Evolutionary conservation across 2,113 vertebrate genomes (phyloP), one percentile per base, ranked within the genome.

Genomic region (Illadopsis cleaveri): DNA sequence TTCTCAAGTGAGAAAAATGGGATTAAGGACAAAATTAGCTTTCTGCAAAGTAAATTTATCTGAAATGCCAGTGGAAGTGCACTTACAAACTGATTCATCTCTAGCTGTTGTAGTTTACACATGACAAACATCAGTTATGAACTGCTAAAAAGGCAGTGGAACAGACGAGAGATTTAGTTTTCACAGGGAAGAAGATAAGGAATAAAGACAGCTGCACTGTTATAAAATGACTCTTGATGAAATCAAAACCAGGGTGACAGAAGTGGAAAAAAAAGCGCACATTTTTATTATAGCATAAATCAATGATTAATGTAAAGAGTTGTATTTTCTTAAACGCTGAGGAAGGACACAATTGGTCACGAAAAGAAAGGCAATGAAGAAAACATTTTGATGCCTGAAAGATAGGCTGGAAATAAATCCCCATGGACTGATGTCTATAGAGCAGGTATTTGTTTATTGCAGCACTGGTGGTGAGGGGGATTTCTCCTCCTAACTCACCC

Each of bases 361-460:
- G 6, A 48, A 89, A 91, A 14, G 27, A 73, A 76, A 89, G 45
- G 28, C 61, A 61, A 48, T 50, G 50, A 79, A 91, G 47, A 84
- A 93, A 94, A 65, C 64, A 84, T 50, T 42, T 53, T 65, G 31
- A 44, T 44, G 4, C 37, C 8, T 1, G 2, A 44, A 53, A 54
- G 48, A 30, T 18, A 44, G 24, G 15, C 15, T 62, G 48, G 38
- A 53, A 64, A 53, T 65, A 35, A 65, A 54, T 65, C 25, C 33
- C 48, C 7, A 23, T 4, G 30, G 60, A 30, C 11, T 0, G 0
- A 19, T 35, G 15, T 24, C 25, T 53, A 1, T 11, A 53, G 38
- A 44, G 31, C 38, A 44, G 48, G 31, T 64, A 64, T 42, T 78
- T 53, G 11, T 53, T 65, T 53, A 22, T 64, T 53, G 48, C 38